phyloP scores from a whole-genome alignment of 2,797 vertebrate genomes.

The Potorous gilbertii region DNA sequence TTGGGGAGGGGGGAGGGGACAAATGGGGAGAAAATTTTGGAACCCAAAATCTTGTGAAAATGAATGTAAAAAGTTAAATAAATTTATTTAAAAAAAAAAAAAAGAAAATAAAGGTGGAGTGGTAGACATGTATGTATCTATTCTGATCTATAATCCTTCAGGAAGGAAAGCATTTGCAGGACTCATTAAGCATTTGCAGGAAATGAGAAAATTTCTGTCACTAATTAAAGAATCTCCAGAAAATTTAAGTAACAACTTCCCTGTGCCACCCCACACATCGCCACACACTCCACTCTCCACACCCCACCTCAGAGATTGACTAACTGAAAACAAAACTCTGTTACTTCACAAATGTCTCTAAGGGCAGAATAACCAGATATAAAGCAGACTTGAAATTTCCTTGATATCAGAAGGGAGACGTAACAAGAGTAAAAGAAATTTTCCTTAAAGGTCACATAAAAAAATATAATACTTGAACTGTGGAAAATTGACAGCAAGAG shows the following conservation, averaged over 20 bases:
- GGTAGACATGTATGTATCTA: not conserved
- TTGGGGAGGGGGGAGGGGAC: too few relatives aligned
- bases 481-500: not conserved
- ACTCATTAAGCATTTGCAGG: not conserved
- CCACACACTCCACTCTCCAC: too few relatives aligned
- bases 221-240: not conserved
- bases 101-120: too few relatives aligned
- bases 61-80: too few relatives aligned
- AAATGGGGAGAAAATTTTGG: too few relatives aligned
- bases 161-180: too few relatives aligned
- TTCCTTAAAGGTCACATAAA: conserved; percentile 17
- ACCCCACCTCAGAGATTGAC: not conserved
- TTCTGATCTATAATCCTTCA: not conserved
- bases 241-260: conserved; percentile 1
- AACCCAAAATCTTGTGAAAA: too few relatives aligned
- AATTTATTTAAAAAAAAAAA: too few relatives aligned
- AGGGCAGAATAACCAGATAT: not conserved
- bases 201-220: not conserved
- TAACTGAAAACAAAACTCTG: conserved; percentile 11
- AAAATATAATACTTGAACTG: not conserved
- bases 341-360: conserved; percentile 9
- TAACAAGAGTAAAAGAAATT: not conserved
- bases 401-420: conserved; percentile 9
- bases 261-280: too few relatives aligned
- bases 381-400: not conserved